Evolutionary conservation across 2,888 invertebrate species (phyloP).

Genomic region (Rotaria socialis): DNA sequence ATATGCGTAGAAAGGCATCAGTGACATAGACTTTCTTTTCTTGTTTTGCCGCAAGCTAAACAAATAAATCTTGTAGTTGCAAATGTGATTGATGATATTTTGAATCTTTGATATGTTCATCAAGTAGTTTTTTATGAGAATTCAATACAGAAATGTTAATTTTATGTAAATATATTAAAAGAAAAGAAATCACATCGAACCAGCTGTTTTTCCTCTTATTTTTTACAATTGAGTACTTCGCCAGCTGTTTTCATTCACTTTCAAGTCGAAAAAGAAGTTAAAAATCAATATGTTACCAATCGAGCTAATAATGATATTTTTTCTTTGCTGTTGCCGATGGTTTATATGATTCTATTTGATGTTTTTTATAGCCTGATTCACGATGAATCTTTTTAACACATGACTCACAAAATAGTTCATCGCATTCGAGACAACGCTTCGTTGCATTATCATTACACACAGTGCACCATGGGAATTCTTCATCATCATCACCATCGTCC

Average conservation of each 20-base stretch:
- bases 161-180: background rate
- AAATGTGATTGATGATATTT: no score
- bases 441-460: conserved; percentile 29
- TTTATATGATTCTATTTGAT: background rate
- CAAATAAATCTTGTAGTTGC: background rate
- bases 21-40: no score
- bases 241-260: background rate
- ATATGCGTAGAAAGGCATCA: no score
- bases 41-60: background rate
- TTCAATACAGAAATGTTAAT: background rate
- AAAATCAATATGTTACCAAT: background rate
- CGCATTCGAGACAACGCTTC: conserved; percentile 15
- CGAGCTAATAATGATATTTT: background rate
- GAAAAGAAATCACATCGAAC: background rate
- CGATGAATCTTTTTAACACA: conserved; percentile 28
- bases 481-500: background rate
- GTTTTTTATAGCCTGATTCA: background rate
- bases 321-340: conserved; percentile 22
- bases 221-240: background rate
- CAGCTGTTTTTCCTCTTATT: background rate
- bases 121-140: background rate
- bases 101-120: background rate
- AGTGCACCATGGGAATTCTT: conserved; percentile 32
- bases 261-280: background rate
- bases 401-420: conserved; percentile 30